Base-by-base conservation (phyloP, 2,888 invertebrate species). In the Sarcophaga subvicina region DNA sequence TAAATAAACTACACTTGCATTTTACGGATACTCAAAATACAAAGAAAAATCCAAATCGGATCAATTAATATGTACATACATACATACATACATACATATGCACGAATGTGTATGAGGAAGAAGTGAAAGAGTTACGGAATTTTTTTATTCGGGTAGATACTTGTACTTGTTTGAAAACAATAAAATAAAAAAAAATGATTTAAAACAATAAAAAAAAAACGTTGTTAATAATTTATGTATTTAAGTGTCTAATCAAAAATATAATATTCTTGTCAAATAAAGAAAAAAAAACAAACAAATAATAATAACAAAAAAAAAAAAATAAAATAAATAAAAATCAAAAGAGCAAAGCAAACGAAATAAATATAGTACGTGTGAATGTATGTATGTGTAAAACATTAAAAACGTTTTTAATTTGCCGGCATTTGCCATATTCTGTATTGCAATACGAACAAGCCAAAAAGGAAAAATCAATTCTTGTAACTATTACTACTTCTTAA, bases 391-490 rank as follows among this genome's bases (percentile, higher is more conserved):
- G 14, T 47, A 17, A 17, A 59, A 17, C 62, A n/a, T 20, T n/a
- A 62, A 62, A 62, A 62, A 77, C 67, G 59, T 22, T 62, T 17
- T 47, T 62, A 78, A 76, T 81, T 79, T 81, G 59, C 87, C 75
- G 81, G 84, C 78, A 72, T 69, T 79, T 64, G 69, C 66, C 37
- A 77, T 49, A 17, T 45, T 45, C 22, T 63, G 10, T 22, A 54
- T 54, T 54, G 54, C 17, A 17, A 49, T 12, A 20, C 70, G 25
- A 60, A 62, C 47, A 63, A 71, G 80, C 69, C 69, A 77, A 70
- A 64, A 64, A 80, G 64, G 91, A 92, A 92, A 92, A 91, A 91
- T 91, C 91, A 91, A 91, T 91, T 91, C 89, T 20, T 63, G 20
- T 79, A 75, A 22, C 79, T 67, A 67, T 76, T 76, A 62, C 66